Evolutionary conservation across 2,888 invertebrate species (phyloP).

Genomic region (Conops quadrifasciatus): DNA sequence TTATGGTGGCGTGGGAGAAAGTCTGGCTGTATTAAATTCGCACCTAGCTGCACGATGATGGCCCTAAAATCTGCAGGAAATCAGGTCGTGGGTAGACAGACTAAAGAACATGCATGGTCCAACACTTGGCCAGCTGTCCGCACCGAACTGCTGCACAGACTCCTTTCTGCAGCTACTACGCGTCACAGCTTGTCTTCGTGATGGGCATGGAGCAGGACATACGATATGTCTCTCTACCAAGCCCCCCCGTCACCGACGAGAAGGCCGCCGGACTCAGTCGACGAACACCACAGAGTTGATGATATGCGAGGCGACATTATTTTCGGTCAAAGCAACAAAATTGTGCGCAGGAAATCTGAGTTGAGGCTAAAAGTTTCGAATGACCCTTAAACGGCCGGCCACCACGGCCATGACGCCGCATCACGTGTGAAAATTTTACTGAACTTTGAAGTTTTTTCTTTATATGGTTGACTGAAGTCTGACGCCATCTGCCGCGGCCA

Average conservation of each 20-base stretch:
- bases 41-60: not conserved
- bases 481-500: slow-evolving; percentile 17
- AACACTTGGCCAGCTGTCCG: slow-evolving; percentile 16
- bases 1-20: not conserved
- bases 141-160: not conserved
- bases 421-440: slow-evolving; percentile 35
- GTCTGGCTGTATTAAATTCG: not conserved
- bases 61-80: slow-evolving; percentile 4
- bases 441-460: slow-evolving; percentile 13
- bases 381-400: slow-evolving; percentile 4
- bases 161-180: no score
- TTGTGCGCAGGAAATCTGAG: slow-evolving; percentile 26
- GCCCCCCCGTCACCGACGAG: not conserved
- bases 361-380: slow-evolving; percentile 31
- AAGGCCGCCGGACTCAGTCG: not conserved
- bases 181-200: no score
- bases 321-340: not conserved
- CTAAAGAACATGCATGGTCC: not conserved
- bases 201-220: slow-evolving; percentile 13
- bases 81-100: not conserved
- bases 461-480: slow-evolving; percentile 12
- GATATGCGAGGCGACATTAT: not conserved
- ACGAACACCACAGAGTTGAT: not conserved
- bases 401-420: not conserved
- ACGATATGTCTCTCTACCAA: slow-evolving; percentile 26